phyloP scores from a whole-genome alignment of 2,888 invertebrate species.

The Trachelus tabidus region DNA sequence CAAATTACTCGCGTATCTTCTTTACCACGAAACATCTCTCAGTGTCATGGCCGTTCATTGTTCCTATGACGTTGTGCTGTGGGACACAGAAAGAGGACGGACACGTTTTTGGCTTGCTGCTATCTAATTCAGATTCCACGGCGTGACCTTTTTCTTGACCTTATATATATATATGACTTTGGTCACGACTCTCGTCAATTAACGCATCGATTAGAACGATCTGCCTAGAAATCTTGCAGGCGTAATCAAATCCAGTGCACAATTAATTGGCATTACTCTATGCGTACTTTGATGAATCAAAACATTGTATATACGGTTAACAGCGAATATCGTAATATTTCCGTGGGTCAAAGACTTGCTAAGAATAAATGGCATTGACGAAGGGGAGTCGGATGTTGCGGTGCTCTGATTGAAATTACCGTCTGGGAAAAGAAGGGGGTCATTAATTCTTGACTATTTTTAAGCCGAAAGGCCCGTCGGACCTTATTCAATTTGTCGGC shows the following conservation, averaged over 20 bases:
- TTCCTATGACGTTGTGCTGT: neutral
- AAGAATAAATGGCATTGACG: neutral
- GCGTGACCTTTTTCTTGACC: neutral
- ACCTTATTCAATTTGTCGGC: slow-evolving; percentile 37
- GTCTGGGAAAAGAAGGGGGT: neutral
- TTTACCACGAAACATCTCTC: neutral
- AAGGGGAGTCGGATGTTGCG: neutral
- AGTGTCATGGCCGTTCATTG: neutral
- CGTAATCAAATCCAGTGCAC: neutral
- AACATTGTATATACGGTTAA: neutral
- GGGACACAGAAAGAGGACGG: neutral
- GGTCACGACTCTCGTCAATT: neutral
- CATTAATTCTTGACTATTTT: slow-evolving; percentile 29
- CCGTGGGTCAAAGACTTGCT: neutral
- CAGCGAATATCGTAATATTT: neutral
- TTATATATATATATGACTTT: neutral
- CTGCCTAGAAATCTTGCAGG: neutral
- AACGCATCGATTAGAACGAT: neutral
- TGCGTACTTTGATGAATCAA: too few species aligned
- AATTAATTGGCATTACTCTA: neutral
- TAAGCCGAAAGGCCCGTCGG: slow-evolving; percentile 25
- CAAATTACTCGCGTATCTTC: neutral
- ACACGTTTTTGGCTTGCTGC: neutral
- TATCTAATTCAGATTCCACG: neutral
- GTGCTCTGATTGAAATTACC: neutral